Conservation (phyloP, 2,113 vertebrate genomes). For the Colistium nudipinnis region DNA sequence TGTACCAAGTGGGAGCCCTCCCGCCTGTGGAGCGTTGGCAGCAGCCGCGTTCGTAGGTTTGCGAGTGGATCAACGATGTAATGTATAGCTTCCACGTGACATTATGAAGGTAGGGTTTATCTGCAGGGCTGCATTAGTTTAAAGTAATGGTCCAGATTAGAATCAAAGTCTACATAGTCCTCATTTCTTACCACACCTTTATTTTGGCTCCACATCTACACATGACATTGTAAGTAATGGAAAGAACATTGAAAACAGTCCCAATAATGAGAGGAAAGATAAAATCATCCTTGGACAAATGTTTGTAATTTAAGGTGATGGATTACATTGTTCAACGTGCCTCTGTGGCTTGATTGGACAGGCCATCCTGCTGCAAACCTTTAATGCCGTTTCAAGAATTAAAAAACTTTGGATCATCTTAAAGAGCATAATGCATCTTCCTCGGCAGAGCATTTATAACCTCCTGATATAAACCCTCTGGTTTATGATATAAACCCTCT, state of each 20-base stretch:
- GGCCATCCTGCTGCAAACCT: too few relatives aligned
- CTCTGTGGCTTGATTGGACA: constrained; percentile 8
- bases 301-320: constrained; percentile 19
- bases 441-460: neutral
- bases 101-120: neutral
- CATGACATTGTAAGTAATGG: constrained; percentile 8
- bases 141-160: neutral
- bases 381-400: too few relatives aligned
- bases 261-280: constrained; percentile 9
- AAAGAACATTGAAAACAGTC: neutral
- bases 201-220: constrained; percentile 3
- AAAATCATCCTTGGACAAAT: neutral
- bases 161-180: neutral
- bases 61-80: too few relatives aligned
- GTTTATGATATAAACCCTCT: constrained; percentile 14
- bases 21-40: too few relatives aligned
- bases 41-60: too few relatives aligned
- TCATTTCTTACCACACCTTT: neutral
- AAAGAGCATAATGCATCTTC: neutral
- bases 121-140: neutral
- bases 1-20: too few relatives aligned
- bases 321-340: constrained; percentile 17
- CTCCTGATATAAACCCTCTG: constrained; percentile 21
- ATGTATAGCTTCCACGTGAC: constrained; percentile 1
- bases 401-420: constrained; percentile 1